phyloP scores from a whole-genome alignment of 2,797 vertebrate species.

The Gymnodraco acuticeps region DNA sequence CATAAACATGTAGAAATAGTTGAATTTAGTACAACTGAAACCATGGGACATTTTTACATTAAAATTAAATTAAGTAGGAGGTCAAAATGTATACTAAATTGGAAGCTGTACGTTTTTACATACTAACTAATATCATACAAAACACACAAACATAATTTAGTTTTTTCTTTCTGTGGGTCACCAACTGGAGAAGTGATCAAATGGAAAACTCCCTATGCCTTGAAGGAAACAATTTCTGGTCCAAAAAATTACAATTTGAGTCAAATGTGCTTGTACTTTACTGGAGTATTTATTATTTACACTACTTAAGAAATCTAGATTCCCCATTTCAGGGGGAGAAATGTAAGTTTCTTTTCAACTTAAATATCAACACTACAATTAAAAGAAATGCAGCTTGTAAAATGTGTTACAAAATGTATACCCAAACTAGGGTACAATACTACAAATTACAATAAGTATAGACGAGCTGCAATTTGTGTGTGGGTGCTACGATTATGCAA shows the following conservation, averaged over 20 bases:
- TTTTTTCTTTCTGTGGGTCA: not conserved
- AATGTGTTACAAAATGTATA: not conserved
- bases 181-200: not conserved
- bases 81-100: no score
- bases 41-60: no score
- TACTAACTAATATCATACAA: not conserved
- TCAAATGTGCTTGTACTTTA: not conserved
- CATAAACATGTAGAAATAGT: no score
- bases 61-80: no score
- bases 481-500: not conserved
- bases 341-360: not conserved
- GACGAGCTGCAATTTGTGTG: not conserved
- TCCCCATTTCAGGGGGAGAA: not conserved
- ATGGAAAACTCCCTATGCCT: not conserved
- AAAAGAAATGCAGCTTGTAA: not conserved
- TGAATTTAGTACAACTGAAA: no score
- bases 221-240: not conserved
- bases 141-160: not conserved
- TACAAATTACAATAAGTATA: not conserved
- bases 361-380: not conserved
- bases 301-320: no score
- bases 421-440: not conserved
- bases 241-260: not conserved
- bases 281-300: not conserved
- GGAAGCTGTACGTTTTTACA: not conserved